Evolutionary conservation across 2,797 vertebrate genomes (phyloP).

Genomic region (Propithecus perrieri): DNA sequence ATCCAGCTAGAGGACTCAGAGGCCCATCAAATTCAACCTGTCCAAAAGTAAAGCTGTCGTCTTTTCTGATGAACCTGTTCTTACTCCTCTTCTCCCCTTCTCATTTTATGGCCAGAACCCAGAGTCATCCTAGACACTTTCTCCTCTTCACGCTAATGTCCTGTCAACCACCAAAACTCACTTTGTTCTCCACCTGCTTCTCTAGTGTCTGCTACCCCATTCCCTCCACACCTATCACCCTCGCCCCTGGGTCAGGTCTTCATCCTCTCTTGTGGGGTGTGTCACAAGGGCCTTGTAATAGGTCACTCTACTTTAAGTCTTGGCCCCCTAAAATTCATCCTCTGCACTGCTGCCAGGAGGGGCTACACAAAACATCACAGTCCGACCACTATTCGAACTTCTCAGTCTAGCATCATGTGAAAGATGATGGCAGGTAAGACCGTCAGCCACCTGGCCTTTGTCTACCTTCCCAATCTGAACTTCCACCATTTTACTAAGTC

Average conservation of each 20-base stretch:
- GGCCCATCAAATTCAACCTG: background rate
- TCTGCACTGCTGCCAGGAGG: background rate
- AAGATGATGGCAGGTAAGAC: background rate
- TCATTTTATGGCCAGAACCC: background rate
- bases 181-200: background rate
- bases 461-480: background rate
- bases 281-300: background rate
- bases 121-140: background rate
- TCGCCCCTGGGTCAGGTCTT: background rate
- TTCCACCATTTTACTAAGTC: background rate
- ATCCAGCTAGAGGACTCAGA: background rate
- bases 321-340: background rate
- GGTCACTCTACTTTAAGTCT: background rate
- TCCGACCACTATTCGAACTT: too few relatives aligned
- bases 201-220: background rate
- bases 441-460: background rate
- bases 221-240: background rate
- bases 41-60: background rate
- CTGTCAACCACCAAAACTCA: background rate
- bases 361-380: background rate
- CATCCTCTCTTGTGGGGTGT: background rate
- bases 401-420: background rate
- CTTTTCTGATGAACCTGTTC: background rate
- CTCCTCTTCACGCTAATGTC: background rate
- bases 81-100: background rate